Evolutionary conservation across 2,797 vertebrate species (phyloP), one percentile per base, ranked within the genome.

Genomic region (Anabacerthia variegaticeps): DNA sequence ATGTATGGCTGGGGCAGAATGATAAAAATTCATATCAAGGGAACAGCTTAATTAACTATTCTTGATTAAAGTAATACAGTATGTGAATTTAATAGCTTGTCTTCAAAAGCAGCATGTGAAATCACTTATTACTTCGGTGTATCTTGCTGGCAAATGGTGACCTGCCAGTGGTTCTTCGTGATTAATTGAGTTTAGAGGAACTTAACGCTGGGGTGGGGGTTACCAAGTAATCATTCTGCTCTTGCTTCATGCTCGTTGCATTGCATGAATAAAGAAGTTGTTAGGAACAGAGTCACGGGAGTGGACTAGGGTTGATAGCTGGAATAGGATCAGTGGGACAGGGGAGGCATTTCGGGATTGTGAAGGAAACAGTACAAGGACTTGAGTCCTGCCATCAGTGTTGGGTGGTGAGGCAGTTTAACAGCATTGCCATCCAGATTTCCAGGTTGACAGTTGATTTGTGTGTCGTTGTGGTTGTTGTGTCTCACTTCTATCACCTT

Each of bases 1-100:
- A 92, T 59, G 59, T 88, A 86, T 84, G 79, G 52, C 85, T 96
- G 73, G 73, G 88, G 79, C 82, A 88, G 89, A 89, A 93, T 81
- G 89, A 96, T 91, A 95, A 96, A 93, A 95, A 94, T 68, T 87
- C 16, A 0, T 91, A 81, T 86, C 68, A 69, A 88, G 89, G 91
- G 93, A 96, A 75, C 79, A 78, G 82, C 55, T 97, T 96, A 96
- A 96, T 95, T 96, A 95, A 94, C 82, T 88, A 55, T 89, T 90
- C 82, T 83, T 95, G 89, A 94, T 97, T 97, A 95, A 85, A 95
- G 91, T 51, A 78, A 54, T 81, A 59, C 82, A 88, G 73, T 85
- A 52, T 91, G 66, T 88, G 89, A 88, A 94, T 92, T 92, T 97
- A 96, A 93, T 93, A 88, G 87, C 89, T 94, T 94, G 85, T 75